Base-by-base conservation (phyloP, 2,797 vertebrate genomes). In the Amniataba percoides region DNA sequence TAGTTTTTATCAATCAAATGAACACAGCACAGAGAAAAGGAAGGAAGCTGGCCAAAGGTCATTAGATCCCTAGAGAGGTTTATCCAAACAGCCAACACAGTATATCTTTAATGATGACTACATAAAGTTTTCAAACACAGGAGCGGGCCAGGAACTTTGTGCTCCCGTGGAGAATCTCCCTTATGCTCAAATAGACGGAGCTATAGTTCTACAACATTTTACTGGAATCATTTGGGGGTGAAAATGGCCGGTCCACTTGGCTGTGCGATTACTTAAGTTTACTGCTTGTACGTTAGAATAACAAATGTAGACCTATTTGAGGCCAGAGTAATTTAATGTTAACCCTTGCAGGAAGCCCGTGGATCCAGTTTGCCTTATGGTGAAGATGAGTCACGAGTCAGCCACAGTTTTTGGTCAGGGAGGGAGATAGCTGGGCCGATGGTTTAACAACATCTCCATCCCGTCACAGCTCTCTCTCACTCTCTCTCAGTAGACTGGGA, bases 311-410 rank as follows among this genome's bases (percentile, higher is more conserved):
- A 78, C 82, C 57, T 82, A 61, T 88, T 69, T 78, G 18, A 74
- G 59, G 77, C 31, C 13, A 31, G 25, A 75, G 43, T 70, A 74
- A 87, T 86, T 66, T 85, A 89, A 89, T 61, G 78, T 73, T 84
- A 69, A 83, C 83, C 7, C 46, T 66, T 45, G 61, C n/a, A 86
- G 65, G 73, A 80, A 68, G 70, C 4, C 53, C 77, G 21, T 59
- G 59, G 75, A 78, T 82, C 39, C 58, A 68, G 75, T 62, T 55
- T 21, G 74, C 75, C 68, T 71, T 78, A 76, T 79, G 82, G 59
- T 68, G 78, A 82, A 67, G 85, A 90, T 91, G 92, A 92, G 84
- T 92, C 90, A 91, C 77, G 74, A 59, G 52, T 46, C 56, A 40
- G 71, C 67, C 63, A 58, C 71, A 76, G 80, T 71, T 64, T 25